Percentiles rank a stretch among this genome's conserved stretches.
These are phyloP conservation scores for Centropus unirufus DNA, from an alignment of 2,113 vertebrate species.

Conservation along the genomic window DNA sequence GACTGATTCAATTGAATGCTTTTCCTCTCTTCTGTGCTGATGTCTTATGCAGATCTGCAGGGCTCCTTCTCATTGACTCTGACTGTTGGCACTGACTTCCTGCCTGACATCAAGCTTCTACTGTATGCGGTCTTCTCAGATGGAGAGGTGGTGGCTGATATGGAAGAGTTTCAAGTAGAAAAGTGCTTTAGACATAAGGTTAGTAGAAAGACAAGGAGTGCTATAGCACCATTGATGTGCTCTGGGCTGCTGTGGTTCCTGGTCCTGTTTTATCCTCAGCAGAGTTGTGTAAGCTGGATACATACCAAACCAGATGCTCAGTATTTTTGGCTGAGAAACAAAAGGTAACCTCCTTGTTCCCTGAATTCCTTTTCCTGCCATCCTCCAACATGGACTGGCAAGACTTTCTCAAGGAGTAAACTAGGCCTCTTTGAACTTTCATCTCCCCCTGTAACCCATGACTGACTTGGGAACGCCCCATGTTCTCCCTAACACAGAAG, in stretches of 20 bases:
- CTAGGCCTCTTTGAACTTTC: background rate
- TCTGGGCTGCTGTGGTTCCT: background rate
- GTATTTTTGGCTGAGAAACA: background rate
- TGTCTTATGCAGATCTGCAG: conserved; percentile 21
- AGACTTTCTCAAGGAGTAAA: background rate
- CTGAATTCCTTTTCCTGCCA: background rate
- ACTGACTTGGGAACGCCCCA: background rate
- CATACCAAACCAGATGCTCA: background rate
- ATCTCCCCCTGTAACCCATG: background rate
- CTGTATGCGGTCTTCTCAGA: conserved; percentile 50
- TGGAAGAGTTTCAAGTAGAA: conserved; percentile 37
- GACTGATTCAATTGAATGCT: background rate
- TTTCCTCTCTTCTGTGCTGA: background rate
- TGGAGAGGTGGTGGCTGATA: conserved; percentile 63
- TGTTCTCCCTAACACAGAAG: background rate
- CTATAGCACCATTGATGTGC: background rate
- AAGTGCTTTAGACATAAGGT: conserved; percentile 62
- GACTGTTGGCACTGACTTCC: conserved; percentile 8
- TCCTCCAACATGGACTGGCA: background rate
- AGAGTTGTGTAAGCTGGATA: background rate
- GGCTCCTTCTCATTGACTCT: conserved; percentile 55
- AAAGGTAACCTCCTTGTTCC: background rate
- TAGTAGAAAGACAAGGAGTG: background rate
- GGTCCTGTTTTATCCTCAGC: background rate
- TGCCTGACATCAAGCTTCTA: conserved; percentile 26